Evolutionary conservation across 2,113 vertebrate genomes (phyloP).

Genomic region (Chaenocephalus aceratus): DNA sequence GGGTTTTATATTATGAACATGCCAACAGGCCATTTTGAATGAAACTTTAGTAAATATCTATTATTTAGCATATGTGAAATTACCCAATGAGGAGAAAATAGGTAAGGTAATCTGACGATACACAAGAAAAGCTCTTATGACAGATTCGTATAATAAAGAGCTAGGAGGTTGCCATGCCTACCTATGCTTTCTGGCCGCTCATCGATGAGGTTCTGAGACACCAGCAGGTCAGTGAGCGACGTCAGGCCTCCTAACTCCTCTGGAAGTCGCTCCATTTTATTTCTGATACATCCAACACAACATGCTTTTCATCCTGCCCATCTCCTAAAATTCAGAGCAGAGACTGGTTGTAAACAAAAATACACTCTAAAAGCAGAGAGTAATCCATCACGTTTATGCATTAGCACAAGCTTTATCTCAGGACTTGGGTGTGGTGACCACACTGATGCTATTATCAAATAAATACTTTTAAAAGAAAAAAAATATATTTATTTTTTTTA

Average conservation of each 20-base stretch:
- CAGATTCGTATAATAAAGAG: background rate
- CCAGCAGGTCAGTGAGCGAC: constrained; percentile 92
- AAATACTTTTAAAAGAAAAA: no score
- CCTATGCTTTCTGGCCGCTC: constrained; percentile 93
- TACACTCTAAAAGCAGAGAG: background rate
- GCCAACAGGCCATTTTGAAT: background rate
- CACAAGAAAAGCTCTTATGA: background rate
- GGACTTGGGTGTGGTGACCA: background rate
- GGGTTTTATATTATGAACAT: background rate
- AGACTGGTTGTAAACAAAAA: constrained; percentile 3
- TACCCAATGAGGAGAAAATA: background rate
- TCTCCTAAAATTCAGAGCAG: constrained; percentile 83
- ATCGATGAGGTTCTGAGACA: constrained; percentile 96
- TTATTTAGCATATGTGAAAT: background rate
- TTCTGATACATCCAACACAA: constrained; percentile 98
- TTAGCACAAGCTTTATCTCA: background rate
- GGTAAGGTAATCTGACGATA: background rate
- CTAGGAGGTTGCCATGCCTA: constrained; percentile 68
- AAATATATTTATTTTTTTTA: no score
- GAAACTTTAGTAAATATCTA: background rate
- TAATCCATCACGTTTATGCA: no score
- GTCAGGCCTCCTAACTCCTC: constrained; percentile 91
- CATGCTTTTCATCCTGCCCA: constrained; percentile 94
- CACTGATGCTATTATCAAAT: background rate
- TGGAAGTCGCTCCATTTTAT: constrained; percentile 94